Evolutionary conservation across 1,140 invertebrate species (phyloP).

Genomic region (Drosophila sucinea): DNA sequence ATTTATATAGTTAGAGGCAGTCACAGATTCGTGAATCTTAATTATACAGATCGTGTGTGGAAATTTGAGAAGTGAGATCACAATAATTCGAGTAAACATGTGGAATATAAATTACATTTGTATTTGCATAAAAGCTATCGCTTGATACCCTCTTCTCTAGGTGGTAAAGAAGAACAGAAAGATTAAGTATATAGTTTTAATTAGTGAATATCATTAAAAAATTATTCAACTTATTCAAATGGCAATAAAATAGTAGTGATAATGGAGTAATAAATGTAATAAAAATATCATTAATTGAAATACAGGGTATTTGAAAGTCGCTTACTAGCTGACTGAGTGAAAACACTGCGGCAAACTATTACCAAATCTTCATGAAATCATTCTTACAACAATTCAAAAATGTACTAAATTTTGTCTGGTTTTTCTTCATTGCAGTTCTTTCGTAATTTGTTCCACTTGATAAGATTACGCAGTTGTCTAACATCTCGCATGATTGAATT

Average conservation of each 20-base stretch:
- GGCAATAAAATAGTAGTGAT: no score
- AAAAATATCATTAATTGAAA: no score
- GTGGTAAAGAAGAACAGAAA: no score
- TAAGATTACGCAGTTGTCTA: slow-evolving; percentile 44
- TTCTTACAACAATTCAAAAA: slow-evolving; percentile 3
- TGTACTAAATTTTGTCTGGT: slow-evolving; percentile 9
- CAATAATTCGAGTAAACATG: not conserved
- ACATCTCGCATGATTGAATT: slow-evolving; percentile 9
- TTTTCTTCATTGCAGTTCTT: not conserved
- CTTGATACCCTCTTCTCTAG: not conserved
- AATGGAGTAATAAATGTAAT: no score
- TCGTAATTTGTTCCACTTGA: slow-evolving; percentile 32
- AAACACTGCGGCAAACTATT: not conserved
- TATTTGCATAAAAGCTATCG: not conserved
- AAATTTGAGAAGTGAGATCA: not conserved
- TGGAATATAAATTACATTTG: not conserved
- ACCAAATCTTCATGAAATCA: not conserved
- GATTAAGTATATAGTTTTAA: no score
- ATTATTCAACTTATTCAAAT: no score
- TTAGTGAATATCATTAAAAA: no score
- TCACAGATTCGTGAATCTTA: not conserved
- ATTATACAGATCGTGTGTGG: not conserved
- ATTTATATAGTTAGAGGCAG: not conserved
- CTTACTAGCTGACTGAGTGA: not conserved
- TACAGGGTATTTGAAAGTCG: not conserved